A percentile compares a stretch with the other conserved stretches of the same genome.
These are phyloP conservation scores for Xestia rhomboidea DNA, from an alignment of 2,888 invertebrate genomes.

Conservation along the genomic window DNA sequence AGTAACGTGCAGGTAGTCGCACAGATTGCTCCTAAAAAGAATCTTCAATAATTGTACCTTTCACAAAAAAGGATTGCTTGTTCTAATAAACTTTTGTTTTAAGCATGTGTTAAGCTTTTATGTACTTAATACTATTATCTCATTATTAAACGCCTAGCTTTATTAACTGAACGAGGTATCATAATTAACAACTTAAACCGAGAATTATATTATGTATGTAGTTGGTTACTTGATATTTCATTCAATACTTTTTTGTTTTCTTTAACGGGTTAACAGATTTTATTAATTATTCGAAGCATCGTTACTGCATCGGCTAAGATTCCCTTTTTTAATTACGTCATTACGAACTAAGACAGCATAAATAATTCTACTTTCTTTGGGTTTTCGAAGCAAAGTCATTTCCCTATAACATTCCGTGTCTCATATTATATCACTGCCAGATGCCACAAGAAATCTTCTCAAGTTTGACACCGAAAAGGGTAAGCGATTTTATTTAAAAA, in stretches of 20 bases:
- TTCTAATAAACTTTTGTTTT: background rate
- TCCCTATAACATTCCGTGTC: background rate
- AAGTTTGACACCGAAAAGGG: constrained; percentile 6
- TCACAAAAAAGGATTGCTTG: background rate
- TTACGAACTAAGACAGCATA: background rate
- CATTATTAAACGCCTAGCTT: background rate
- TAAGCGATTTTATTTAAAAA: constrained; percentile 20
- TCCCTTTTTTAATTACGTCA: background rate
- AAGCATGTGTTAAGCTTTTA: too few relatives aligned
- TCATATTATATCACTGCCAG: background rate
- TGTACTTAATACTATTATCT: background rate
- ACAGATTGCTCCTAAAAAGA: too few relatives aligned
- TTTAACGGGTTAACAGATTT: background rate
- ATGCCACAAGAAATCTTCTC: background rate
- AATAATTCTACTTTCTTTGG: background rate
- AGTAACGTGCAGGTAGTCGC: background rate
- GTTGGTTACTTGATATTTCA: background rate
- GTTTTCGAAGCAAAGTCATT: background rate
- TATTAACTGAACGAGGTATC: background rate
- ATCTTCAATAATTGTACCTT: background rate
- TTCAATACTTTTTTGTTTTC: background rate
- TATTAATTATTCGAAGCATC: background rate
- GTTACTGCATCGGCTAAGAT: background rate
- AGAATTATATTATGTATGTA: background rate
- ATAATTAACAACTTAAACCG: background rate